Percentiles rank a stretch among this genome's conserved stretches.
These are phyloP conservation scores for Encarsia formosa DNA, from an alignment of 2,888 invertebrate genomes.

Conservation along the genomic window DNA sequence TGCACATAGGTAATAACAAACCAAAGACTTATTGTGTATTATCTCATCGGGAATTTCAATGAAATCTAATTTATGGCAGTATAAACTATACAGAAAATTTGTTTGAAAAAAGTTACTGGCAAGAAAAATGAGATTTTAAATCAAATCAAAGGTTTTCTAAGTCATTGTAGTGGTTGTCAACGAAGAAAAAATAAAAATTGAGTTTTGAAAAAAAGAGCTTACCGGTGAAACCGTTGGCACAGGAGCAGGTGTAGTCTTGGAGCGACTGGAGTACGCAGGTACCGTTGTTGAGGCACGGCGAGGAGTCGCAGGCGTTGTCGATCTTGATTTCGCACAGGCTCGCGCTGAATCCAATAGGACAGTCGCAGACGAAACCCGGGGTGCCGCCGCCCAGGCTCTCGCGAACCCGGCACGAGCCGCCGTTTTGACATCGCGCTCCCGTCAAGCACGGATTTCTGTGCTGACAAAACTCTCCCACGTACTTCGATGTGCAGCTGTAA, in stretches of 20 bases:
- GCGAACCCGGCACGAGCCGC: conserved; percentile 82
- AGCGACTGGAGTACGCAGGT: conserved; percentile 80
- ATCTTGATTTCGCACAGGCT: conserved; percentile 89
- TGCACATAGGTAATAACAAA: too few species aligned
- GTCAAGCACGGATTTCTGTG: conserved; percentile 90
- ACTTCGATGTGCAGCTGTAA: conserved; percentile 81
- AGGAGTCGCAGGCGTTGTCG: conserved; percentile 82
- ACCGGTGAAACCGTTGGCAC: conserved; percentile 86
- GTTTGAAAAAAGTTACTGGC: too few species aligned
- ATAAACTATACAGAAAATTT: too few species aligned
- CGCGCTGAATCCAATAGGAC: conserved; percentile 88
- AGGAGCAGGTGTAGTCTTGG: conserved; percentile 79
- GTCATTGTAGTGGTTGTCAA: too few species aligned
- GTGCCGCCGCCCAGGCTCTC: conserved; percentile 63
- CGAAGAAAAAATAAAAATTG: too few species aligned
- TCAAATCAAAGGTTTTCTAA: too few species aligned
- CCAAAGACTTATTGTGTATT: too few species aligned
- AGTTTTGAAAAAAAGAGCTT: too few species aligned
- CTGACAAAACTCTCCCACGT: conserved; percentile 92
- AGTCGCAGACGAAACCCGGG: conserved; percentile 82
- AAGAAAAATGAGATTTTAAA: too few species aligned
- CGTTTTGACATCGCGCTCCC: conserved; percentile 88
- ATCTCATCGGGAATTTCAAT: too few species aligned
- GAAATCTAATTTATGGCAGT: too few species aligned
- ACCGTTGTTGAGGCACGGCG: conserved; percentile 86